phyloP scores from a whole-genome alignment of 2,797 vertebrate genomes.

The Coracias cyanogaster region DNA sequence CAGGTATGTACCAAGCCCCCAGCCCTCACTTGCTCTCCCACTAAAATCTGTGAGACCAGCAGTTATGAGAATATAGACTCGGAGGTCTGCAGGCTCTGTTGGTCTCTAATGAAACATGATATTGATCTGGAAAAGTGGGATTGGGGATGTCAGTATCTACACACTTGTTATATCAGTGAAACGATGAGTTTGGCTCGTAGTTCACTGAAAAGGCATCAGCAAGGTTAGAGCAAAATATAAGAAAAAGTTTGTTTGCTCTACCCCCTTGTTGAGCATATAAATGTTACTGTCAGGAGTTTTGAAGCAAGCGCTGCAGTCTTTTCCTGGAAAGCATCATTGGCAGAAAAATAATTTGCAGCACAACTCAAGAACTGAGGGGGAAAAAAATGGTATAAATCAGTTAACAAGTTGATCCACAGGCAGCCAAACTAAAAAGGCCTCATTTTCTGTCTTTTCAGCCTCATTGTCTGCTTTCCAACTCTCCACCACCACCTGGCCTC shows the following conservation, averaged over 20 bases:
- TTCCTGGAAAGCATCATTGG: conserved; percentile 21
- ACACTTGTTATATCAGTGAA: background rate
- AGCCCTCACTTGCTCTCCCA: background rate
- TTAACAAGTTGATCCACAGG: background rate
- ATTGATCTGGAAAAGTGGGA: background rate
- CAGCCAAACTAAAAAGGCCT: background rate
- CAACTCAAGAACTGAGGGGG: background rate
- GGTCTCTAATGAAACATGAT: background rate
- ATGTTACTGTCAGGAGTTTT: background rate
- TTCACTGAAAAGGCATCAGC: background rate
- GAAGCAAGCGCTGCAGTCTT: background rate
- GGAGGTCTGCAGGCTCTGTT: background rate
- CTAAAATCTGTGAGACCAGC: background rate
- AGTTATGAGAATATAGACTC: background rate
- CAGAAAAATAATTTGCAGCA: background rate
- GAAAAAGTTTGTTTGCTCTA: background rate
- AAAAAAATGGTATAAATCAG: background rate
- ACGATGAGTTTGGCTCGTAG: background rate
- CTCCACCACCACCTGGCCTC: background rate
- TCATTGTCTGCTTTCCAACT: background rate
- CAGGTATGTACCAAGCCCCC: background rate
- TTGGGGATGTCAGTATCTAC: background rate
- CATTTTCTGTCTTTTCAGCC: background rate
- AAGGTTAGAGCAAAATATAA: conserved; percentile 24
- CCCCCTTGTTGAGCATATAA: background rate